Evolutionary conservation across 1,140 invertebrate species (phyloP), one percentile per base, ranked within the genome.

Genomic region (Wasmannia auropunctata): DNA sequence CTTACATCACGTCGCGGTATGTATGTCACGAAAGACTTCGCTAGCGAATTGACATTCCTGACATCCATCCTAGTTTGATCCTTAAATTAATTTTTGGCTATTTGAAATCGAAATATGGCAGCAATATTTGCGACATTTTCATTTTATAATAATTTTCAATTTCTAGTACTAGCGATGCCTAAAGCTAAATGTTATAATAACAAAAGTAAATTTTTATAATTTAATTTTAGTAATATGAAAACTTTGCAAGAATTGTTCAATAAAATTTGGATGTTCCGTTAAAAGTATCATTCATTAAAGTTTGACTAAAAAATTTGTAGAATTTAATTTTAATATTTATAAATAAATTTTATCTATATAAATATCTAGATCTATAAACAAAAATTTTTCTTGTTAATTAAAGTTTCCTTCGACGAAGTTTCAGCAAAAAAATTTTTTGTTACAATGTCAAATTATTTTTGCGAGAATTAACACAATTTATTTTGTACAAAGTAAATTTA

Each of bases 11-110:
- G 0, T 11, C 14, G 3, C 28, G 40, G n/a, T 65, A 79, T 49
- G n/a, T 49, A 0, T 79, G 60, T 79, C 60, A 79, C 43, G 75
- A 51, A 79, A 49, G 25, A 43, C 14, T 34, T 80, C 14, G 40
- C 31, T 49, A 16, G 76, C 10, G n/a, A 80, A 80, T 79, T 31
- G 3, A 65, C 43, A 51, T 79, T 79, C 43, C 43, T 40, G 2
- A 79, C n/a, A 49, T 49, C n/a, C n/a, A 58, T 3, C 37, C 10
- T 22, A 65, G 28, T n/a, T 7, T 22, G 19, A 63, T 34, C n/a
- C n/a, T 63, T 22, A 7, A 77, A 63, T 5, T n/a, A n/a, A 62
- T 58, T 28, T n/a, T 76, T 31, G 0, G 11, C 16, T 40, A 46
- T n/a, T 65, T 16, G 3, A 37, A 65, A 34, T 65, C 25, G 4